Evolutionary conservation across 2,797 vertebrate genomes (phyloP).

Genomic region (Chaunax sp.): DNA sequence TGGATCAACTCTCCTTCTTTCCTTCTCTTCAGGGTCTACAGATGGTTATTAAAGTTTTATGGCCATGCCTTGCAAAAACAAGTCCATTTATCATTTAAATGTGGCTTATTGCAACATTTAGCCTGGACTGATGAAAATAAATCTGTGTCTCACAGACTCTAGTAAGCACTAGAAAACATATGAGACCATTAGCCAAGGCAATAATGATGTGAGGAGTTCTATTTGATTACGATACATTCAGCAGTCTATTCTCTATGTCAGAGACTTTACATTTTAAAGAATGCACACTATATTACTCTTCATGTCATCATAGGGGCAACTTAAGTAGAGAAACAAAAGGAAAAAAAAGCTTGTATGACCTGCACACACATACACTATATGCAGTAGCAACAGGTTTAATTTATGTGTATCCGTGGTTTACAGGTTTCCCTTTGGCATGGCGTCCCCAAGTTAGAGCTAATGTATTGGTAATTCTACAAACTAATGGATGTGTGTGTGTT

Average conservation of each 20-base stretch:
- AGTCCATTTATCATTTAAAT: slow-evolving; percentile 62
- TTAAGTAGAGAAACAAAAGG: slow-evolving; percentile 8
- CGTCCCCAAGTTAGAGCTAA: background rate
- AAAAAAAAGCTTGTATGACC: background rate
- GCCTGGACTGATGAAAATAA: slow-evolving; percentile 38
- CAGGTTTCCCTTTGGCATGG: background rate
- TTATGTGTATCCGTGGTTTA: background rate
- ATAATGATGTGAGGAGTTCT: slow-evolving; percentile 5
- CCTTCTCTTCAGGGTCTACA: slow-evolving; percentile 45
- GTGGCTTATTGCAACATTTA: slow-evolving; percentile 53
- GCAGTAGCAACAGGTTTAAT: background rate
- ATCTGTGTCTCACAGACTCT: slow-evolving; percentile 33
- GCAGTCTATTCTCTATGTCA: slow-evolving; percentile 28
- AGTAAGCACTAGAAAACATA: background rate
- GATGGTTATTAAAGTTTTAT: slow-evolving; percentile 69
- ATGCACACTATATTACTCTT: slow-evolving; percentile 26
- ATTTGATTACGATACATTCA: slow-evolving; percentile 24
- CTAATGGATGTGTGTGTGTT: slow-evolving; percentile 7
- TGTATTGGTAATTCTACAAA: background rate
- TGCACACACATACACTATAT: background rate
- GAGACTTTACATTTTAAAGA: slow-evolving; percentile 32
- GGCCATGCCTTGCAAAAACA: slow-evolving; percentile 40
- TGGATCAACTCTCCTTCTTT: slow-evolving; percentile 38
- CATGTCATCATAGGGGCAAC: slow-evolving; percentile 13
- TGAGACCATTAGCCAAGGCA: slow-evolving; percentile 43